Percentiles rank a stretch among this genome's conserved stretches.
Evolutionary conservation across 2,888 invertebrate genomes (phyloP).

Genomic region (Coelogynopora nodosa): DNA sequence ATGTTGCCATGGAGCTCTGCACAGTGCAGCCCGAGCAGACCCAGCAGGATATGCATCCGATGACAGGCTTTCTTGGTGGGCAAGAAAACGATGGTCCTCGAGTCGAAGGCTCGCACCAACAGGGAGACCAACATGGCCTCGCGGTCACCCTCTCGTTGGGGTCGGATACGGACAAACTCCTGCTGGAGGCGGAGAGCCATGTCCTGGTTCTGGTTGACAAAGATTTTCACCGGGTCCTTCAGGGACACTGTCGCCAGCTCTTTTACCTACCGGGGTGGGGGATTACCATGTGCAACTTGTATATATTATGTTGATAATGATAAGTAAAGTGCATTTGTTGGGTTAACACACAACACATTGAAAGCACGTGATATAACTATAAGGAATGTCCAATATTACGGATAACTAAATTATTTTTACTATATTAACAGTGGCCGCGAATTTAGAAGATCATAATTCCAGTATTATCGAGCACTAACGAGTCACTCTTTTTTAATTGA

Average conservation of each 20-base stretch:
- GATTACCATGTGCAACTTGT: constrained; percentile 35
- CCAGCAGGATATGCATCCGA: constrained; percentile 82
- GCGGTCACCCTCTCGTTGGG: constrained; percentile 76
- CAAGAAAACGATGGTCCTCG: constrained; percentile 88
- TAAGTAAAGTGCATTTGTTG: neutral
- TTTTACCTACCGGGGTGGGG: constrained; percentile 64
- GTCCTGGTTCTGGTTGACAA: constrained; percentile 90
- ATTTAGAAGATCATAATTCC: no score
- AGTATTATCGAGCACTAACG: no score
- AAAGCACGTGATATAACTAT: no score
- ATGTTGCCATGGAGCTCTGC: constrained; percentile 91
- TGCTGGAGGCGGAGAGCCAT: constrained; percentile 90
- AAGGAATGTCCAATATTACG: no score
- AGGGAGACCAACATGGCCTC: constrained; percentile 76
- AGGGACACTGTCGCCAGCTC: constrained; percentile 88
- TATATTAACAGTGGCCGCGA: no score
- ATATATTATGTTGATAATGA: neutral
- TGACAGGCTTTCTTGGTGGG: constrained; percentile 94
- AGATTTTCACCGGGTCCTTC: constrained; percentile 84
- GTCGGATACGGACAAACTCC: constrained; percentile 85
- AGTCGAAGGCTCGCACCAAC: constrained; percentile 80
- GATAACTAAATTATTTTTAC: no score
- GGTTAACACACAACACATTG: no score
- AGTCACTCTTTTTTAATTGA: no score
- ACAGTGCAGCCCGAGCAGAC: constrained; percentile 79